These are phyloP conservation scores for Tylochromis polylepis DNA, from an alignment of 2,113 vertebrate genomes.

Conservation along the genomic window DNA sequence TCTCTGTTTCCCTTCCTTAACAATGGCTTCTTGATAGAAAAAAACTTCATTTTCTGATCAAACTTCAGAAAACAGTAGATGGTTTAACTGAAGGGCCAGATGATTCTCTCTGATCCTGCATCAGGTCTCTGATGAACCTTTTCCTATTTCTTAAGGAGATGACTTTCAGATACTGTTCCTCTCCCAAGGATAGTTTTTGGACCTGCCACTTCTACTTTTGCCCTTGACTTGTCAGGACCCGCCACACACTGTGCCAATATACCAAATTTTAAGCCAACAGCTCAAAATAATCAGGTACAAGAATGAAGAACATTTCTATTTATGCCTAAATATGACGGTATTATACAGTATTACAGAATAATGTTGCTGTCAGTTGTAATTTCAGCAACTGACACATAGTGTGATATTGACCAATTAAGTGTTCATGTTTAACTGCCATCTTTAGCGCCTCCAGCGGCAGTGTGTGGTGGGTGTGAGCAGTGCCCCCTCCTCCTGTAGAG, in stretches of 20 bases:
- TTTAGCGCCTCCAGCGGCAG: not conserved
- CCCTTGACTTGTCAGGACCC: not conserved
- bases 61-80: not conserved
- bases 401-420: not conserved
- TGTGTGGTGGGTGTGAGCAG: accelerated
- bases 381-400: not conserved
- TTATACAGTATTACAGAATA: not conserved
- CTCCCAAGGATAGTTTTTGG: not conserved
- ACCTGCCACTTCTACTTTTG: not conserved
- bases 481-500: constrained; percentile 11
- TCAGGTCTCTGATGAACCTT: not conserved
- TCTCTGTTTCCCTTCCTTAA: not conserved
- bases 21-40: not conserved
- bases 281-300: not conserved
- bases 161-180: not conserved
- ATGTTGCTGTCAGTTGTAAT: not conserved
- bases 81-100: not conserved
- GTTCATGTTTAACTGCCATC: not conserved
- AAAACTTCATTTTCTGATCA: not conserved
- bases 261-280: not conserved
- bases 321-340: not conserved
- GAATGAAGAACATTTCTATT: not conserved
- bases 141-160: not conserved
- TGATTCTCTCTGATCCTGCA: not conserved
- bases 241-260: not conserved